Conservation (phyloP, 2,797 vertebrate species). For the Menidia menidia region DNA sequence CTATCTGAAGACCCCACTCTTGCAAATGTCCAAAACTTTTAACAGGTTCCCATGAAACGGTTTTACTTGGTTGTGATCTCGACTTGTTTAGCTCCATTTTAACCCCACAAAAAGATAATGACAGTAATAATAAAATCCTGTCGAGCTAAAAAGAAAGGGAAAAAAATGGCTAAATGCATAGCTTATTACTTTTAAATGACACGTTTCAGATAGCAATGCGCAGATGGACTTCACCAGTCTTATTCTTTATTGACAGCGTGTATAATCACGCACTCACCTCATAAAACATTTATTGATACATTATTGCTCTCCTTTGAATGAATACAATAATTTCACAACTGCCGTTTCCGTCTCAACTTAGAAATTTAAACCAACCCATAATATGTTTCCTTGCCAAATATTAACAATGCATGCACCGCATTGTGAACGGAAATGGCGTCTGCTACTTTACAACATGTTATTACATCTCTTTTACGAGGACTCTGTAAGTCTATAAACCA, state of each 20-base stretch:
- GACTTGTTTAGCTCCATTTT: not conserved
- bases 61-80: not conserved
- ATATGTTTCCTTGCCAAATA: conserved; percentile 68
- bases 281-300: conserved; percentile 99
- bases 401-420: conserved; percentile 70
- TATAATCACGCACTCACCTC: conserved; percentile 97
- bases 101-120: not conserved
- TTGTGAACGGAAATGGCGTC: conserved; percentile 76
- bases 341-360: conserved; percentile 55
- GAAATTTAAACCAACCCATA: conserved; percentile 57
- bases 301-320: conserved; percentile 91
- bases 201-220: conserved; percentile 43
- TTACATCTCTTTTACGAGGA: conserved; percentile 88
- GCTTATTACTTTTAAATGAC: not conserved
- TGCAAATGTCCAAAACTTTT: not conserved
- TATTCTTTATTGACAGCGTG: conserved; percentile 93
- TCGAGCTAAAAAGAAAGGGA: not conserved
- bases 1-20: not conserved
- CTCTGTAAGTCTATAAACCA: conserved; percentile 84
- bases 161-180: not conserved
- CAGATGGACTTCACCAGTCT: conserved; percentile 67
- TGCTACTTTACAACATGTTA: conserved; percentile 85
- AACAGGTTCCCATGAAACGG: not conserved
- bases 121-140: not conserved
- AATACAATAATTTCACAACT: conserved; percentile 83